Evolutionary conservation across 2,113 vertebrate genomes (phyloP).

Genomic region (Ailurus styani): DNA sequence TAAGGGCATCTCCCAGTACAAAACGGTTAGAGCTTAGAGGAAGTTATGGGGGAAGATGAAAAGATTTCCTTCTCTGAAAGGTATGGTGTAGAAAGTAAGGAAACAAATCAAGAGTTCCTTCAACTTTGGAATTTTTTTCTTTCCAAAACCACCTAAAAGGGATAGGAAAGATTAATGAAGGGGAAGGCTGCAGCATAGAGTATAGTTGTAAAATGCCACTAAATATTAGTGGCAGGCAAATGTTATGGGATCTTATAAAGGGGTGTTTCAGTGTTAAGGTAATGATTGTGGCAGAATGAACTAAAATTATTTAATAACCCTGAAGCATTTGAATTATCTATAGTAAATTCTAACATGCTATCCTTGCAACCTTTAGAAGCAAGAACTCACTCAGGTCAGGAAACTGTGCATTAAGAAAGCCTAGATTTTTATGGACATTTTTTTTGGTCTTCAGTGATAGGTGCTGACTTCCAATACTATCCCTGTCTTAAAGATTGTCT

Average conservation of each 20-base stretch:
- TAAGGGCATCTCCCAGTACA: not conserved
- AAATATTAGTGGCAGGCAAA: not conserved
- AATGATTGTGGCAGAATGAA: not conserved
- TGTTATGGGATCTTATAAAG: not conserved
- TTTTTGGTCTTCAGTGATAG: not conserved
- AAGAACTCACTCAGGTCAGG: not conserved
- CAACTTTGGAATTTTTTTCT: not conserved
- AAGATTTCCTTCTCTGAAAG: conserved; percentile 8
- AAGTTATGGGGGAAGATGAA: not conserved
- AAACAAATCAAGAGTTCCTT: not conserved
- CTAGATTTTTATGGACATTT: not conserved
- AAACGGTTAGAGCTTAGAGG: not conserved
- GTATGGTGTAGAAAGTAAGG: not conserved
- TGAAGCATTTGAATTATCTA: conserved; percentile 1
- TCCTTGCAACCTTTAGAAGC: not conserved
- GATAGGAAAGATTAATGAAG: not conserved
- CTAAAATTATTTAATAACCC: not conserved
- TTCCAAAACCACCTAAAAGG: not conserved
- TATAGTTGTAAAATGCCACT: not conserved
- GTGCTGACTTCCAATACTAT: not conserved
- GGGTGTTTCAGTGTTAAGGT: not conserved
- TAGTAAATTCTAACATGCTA: not conserved
- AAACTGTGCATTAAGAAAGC: not conserved
- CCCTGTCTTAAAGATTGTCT: not conserved
- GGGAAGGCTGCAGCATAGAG: not conserved